These are phyloP conservation scores for Drosophila suboccidentalis DNA, from an alignment of 2,888 invertebrate genomes.

Conservation along the genomic window DNA sequence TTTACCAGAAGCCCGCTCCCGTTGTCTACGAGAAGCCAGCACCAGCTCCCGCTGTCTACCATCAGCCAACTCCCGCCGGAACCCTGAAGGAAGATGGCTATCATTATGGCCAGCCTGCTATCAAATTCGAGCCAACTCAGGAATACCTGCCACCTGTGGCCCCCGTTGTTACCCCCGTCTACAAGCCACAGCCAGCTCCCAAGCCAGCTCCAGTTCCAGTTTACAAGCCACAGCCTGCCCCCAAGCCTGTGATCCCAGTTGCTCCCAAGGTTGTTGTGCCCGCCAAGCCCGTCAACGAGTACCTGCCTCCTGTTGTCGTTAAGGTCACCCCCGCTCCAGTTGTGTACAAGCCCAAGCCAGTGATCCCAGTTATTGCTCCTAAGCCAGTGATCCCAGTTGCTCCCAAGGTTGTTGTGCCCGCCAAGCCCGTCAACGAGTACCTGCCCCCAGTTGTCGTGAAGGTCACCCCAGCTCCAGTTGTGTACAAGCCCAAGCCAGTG, in stretches of 20 bases:
- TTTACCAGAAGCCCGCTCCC: conserved; percentile 29
- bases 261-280: conserved; percentile 29
- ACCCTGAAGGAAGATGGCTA: conserved; percentile 70
- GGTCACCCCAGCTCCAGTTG: conserved; percentile 20
- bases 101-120: conserved; percentile 53
- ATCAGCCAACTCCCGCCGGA: conserved; percentile 49
- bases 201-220: conserved; percentile 31
- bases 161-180: conserved; percentile 19
- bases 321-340: conserved; percentile 17
- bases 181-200: conserved; percentile 23
- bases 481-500: conserved; percentile 30
- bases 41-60: conserved; percentile 45
- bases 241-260: conserved; percentile 22
- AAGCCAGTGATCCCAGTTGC: conserved; percentile 21
- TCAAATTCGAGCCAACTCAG: conserved; percentile 49
- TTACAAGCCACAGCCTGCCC: conserved; percentile 21
- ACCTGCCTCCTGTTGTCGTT: conserved; percentile 21
- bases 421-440: conserved; percentile 14
- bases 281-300: conserved; percentile 16
- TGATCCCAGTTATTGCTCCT: conserved; percentile 19
- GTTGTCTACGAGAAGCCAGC: conserved; percentile 51
- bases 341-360: conserved; percentile 29
- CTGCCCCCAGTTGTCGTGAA: conserved; percentile 21
- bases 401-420: conserved; percentile 29
- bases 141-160: conserved; percentile 41